A percentile compares a stretch with the other conserved stretches of the same genome.
Evolutionary conservation across 1,140 invertebrate genomes (phyloP).

Genomic region (Whitmania pigra): DNA sequence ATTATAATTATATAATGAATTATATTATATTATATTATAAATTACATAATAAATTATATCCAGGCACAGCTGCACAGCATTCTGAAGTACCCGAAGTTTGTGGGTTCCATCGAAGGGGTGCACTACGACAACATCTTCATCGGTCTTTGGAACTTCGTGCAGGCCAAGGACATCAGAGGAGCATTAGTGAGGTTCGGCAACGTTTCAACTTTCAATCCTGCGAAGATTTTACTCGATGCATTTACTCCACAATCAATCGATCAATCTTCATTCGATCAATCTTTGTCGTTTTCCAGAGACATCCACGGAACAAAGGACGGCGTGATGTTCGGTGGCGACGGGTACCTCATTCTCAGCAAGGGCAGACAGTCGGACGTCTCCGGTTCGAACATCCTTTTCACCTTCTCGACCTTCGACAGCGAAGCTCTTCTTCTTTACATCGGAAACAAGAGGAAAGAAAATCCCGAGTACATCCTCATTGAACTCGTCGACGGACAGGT

Average conservation of each 20-base stretch:
- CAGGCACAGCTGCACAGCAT: conserved; percentile 1
- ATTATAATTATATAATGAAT: too few relatives aligned
- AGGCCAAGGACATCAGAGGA: conserved; percentile 58
- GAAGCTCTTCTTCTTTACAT: conserved; percentile 78
- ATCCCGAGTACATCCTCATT: conserved; percentile 49
- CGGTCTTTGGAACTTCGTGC: conserved; percentile 83
- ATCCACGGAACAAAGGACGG: conserved; percentile 27
- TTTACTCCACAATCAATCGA: not conserved
- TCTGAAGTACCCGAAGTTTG: conserved; percentile 46
- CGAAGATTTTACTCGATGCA: not conserved
- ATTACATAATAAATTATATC: too few relatives aligned
- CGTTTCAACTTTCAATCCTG: not conserved
- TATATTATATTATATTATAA: too few relatives aligned
- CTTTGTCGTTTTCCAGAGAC: too few relatives aligned
- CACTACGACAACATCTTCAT: conserved; percentile 72
- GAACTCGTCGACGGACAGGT: conserved; percentile 66
- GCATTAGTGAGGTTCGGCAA: not conserved
- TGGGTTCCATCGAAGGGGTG: conserved; percentile 78
- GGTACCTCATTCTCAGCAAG: conserved; percentile 58
- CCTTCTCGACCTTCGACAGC: conserved; percentile 70
- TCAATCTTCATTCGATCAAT: too few relatives aligned
- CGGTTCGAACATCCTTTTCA: conserved; percentile 52
- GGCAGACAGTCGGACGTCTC: conserved; percentile 47
- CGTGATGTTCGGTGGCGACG: conserved; percentile 64
- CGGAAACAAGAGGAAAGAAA: conserved; percentile 49